Evolutionary conservation across 2,797 vertebrate species (phyloP).

Genomic region (Decapterus maruadsi): DNA sequence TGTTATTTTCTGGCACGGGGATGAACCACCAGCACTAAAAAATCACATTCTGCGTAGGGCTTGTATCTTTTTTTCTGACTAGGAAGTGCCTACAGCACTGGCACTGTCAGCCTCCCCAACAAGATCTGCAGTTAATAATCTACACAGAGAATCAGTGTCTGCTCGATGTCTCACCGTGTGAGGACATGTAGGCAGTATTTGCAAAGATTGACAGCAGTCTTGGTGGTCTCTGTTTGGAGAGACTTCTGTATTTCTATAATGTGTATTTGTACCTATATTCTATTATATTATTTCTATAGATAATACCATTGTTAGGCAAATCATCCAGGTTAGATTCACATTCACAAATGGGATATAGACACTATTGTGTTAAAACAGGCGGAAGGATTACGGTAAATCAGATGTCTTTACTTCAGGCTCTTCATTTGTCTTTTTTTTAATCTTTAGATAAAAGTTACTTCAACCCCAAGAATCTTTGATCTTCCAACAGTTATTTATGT

Average conservation of each 20-base stretch:
- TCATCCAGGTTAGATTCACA: background rate
- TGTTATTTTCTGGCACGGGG: conserved; percentile 45
- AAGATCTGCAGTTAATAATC: conserved; percentile 61
- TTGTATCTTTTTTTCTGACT: conserved; percentile 65
- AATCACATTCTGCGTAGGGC: conserved; percentile 26
- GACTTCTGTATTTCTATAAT: background rate
- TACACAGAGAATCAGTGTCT: conserved; percentile 46
- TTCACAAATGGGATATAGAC: background rate
- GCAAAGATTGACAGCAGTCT: conserved; percentile 37
- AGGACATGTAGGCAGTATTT: conserved; percentile 62
- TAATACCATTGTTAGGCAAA: background rate
- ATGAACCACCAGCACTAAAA: conserved; percentile 39
- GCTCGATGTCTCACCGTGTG: conserved; percentile 55
- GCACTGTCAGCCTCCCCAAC: conserved; percentile 51
- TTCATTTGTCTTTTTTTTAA: background rate
- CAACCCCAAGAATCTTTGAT: background rate
- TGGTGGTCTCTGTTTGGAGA: conserved; percentile 45
- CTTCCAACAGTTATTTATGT: conserved; percentile 3
- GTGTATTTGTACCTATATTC: background rate
- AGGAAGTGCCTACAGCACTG: conserved; percentile 64
- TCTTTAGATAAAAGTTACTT: background rate
- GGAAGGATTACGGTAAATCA: background rate
- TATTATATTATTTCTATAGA: too few relatives aligned
- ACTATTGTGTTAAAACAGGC: background rate
- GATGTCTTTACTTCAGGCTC: background rate